These are phyloP conservation scores for Oenanthe melanoleuca DNA, from an alignment of 2,113 vertebrate species.

Conservation along the genomic window DNA sequence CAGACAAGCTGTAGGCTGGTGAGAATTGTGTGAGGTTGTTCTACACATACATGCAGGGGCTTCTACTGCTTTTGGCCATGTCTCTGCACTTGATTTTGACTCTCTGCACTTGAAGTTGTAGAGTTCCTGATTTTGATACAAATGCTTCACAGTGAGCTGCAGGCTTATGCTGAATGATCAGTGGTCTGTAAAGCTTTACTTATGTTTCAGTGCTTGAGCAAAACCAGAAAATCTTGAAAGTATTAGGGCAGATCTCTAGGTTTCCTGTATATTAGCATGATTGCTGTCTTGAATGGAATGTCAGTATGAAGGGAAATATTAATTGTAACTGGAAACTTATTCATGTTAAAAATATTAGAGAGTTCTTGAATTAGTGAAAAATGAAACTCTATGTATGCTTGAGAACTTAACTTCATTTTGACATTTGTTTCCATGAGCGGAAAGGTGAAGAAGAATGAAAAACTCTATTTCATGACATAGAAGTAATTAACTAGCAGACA, in stretches of 20 bases:
- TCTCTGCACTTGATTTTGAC: neutral
- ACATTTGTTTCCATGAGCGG: neutral
- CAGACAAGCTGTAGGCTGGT: neutral
- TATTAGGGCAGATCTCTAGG: neutral
- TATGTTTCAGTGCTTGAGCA: neutral
- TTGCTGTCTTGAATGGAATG: neutral
- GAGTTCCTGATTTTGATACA: neutral
- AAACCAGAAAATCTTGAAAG: neutral
- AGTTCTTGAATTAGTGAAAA: neutral
- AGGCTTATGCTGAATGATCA: neutral
- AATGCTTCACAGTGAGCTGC: neutral
- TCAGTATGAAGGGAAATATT: neutral
- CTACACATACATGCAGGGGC: rapidly evolving
- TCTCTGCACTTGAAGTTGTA: neutral
- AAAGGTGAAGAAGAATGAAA: neutral
- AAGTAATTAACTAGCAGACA: neutral
- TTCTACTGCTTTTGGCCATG: neutral
- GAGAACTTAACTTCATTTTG: neutral
- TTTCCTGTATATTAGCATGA: neutral
- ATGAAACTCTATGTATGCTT: rapidly evolving
- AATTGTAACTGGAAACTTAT: neutral
- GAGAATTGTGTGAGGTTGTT: neutral
- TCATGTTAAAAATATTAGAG: neutral
- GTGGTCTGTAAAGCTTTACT: neutral
- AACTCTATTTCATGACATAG: neutral